Percentiles rank a stretch among this genome's conserved stretches.
These are phyloP conservation scores for Pao palembangensis DNA, from an alignment of 2,113 vertebrate species.

Conservation along the genomic window DNA sequence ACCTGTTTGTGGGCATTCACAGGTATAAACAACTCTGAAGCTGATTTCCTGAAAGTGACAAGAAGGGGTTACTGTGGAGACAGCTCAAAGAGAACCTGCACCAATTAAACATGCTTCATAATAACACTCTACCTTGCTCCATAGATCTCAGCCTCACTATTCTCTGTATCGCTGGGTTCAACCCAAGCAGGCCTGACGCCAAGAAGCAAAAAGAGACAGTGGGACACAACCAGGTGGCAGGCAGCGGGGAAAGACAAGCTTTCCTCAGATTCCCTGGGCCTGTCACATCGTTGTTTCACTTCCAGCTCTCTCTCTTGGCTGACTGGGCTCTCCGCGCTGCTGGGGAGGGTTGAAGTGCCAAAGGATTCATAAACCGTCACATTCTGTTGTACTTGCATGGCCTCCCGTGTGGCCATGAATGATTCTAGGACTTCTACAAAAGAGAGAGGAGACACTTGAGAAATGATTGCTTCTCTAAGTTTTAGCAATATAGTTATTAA, in stretches of 20 bases:
- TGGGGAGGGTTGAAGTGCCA: slow-evolving; percentile 75
- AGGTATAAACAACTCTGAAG: slow-evolving; percentile 31
- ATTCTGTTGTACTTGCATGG: slow-evolving; percentile 79
- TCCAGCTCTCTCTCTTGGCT: slow-evolving; percentile 66
- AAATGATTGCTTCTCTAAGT: not conserved
- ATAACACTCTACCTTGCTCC: slow-evolving; percentile 51
- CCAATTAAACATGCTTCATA: not conserved
- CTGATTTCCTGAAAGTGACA: slow-evolving; percentile 52
- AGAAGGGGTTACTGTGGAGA: not conserved
- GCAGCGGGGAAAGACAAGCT: slow-evolving; percentile 69
- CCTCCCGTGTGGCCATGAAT: slow-evolving; percentile 78
- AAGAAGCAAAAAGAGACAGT: slow-evolving; percentile 77
- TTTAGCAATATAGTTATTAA: not conserved
- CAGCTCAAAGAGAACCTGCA: not conserved
- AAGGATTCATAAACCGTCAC: slow-evolving; percentile 80
- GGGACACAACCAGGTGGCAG: slow-evolving; percentile 77
- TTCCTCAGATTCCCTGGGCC: slow-evolving; percentile 52
- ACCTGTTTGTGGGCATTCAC: slow-evolving; percentile 56
- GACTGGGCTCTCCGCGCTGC: slow-evolving; percentile 70
- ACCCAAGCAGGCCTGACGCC: slow-evolving; percentile 75
- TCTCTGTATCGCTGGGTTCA: slow-evolving; percentile 57
- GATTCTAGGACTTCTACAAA: slow-evolving; percentile 77
- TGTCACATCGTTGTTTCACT: slow-evolving; percentile 56
- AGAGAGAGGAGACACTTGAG: not conserved
- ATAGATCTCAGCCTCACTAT: slow-evolving; percentile 20